Conservation (phyloP, 2,888 invertebrate genomes). For the Theristus sp. region DNA sequence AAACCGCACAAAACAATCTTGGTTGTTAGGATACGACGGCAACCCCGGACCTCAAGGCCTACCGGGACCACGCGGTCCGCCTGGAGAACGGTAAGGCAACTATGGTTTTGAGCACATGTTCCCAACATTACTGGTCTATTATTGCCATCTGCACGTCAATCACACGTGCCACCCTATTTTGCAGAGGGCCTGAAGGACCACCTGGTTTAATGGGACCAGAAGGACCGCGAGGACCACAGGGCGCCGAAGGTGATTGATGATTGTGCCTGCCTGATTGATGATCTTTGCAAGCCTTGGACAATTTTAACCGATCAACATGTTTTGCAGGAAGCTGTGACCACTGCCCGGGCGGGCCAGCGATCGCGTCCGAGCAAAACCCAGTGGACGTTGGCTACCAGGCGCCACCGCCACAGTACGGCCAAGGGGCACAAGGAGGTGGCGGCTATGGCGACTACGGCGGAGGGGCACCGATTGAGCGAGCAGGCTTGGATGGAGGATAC, state of each 20-base stretch:
- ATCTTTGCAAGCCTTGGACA: too few relatives aligned
- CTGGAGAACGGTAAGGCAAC: background rate
- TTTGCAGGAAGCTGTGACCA: too few relatives aligned
- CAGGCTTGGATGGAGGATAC: too few relatives aligned
- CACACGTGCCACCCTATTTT: background rate
- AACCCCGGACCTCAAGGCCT: background rate
- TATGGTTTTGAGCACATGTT: background rate
- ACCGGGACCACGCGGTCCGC: background rate
- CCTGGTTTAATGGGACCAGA: background rate
- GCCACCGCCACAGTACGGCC: too few relatives aligned
- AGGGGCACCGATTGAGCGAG: too few relatives aligned
- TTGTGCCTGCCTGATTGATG: too few relatives aligned
- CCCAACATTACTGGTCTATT: background rate
- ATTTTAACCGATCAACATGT: too few relatives aligned
- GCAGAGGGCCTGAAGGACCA: background rate
- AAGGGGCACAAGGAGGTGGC: too few relatives aligned
- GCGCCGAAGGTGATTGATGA: background rate
- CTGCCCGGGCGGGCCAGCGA: background rate
- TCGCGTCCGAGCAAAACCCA: too few relatives aligned
- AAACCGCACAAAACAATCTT: background rate
- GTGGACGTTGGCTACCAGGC: too few relatives aligned
- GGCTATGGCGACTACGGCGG: too few relatives aligned
- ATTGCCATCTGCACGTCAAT: background rate
- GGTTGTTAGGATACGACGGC: background rate
- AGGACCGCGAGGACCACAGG: background rate